Evolutionary conservation across 2,888 invertebrate genomes (phyloP), one percentile per base, ranked within the genome.

Genomic region (Drosophila glabriapex): DNA sequence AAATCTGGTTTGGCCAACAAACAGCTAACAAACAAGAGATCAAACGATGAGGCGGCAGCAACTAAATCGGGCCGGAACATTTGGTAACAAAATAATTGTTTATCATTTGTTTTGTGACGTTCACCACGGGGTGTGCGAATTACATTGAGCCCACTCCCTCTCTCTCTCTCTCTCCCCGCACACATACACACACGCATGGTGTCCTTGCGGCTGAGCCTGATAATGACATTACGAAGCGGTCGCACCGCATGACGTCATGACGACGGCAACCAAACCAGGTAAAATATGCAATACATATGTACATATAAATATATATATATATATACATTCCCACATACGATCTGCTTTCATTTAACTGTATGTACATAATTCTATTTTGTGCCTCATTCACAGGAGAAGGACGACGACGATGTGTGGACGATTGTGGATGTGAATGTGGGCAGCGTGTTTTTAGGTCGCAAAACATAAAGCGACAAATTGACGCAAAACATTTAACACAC

Each of bases 21-120:
- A 85, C 80, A 76, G 78, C 79, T 77, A 70, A 77, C 56, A 56
- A 87, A 85, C 80, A 76, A 74, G 68, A 81, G 83, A 78, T 78
- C 76, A 76, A 85, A 82, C 73, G 73, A n/a, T 55, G 58, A n/a
- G 52, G 78, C 85, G 66, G 69, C 88, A 66, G 73, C 88, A 68
- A 72, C 72, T 33, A 68, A 63, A 69, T 65, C 64, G 67, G 72
- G 73, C 82, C 78, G 71, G 54, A 75, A 66, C 61, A 73, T 73
- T 82, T 53, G 41, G 65, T 56, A 85, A 84, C 85, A 90, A 90
- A 25, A 83, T 82, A 85, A 82, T 83, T 91, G 88, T 89, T 92
- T 91, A 91, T 90, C 86, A 89, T 84, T 90, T 91, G 89, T 91
- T 91, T 73, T 87, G 89, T 82, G 87, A 89, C 82, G 85, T 84